Conservation (phyloP, 2,888 invertebrate species). For the Lasioglossum calceatum region DNA sequence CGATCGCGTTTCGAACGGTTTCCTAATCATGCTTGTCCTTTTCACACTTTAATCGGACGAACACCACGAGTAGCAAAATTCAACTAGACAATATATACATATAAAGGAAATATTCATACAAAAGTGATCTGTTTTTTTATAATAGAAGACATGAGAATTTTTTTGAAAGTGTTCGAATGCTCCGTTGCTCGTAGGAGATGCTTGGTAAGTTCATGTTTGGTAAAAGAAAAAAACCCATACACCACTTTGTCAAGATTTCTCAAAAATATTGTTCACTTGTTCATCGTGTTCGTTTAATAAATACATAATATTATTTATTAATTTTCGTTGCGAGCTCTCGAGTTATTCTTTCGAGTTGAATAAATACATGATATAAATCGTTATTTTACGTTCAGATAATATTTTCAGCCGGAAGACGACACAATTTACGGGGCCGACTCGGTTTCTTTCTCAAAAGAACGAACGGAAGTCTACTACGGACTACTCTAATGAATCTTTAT, state of each 20-base stretch:
- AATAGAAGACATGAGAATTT: background rate
- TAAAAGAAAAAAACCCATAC: background rate
- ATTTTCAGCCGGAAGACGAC: background rate
- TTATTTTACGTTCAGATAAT: background rate
- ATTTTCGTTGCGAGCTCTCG: background rate
- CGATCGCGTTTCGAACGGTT: background rate
- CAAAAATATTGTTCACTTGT: background rate
- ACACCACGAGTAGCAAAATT: background rate
- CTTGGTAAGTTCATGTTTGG: background rate
- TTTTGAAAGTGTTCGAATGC: background rate
- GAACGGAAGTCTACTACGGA: slow-evolving; percentile 1
- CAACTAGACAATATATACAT: background rate
- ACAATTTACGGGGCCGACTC: background rate
- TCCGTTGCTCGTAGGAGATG: background rate
- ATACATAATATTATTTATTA: background rate
- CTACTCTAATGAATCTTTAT: background rate
- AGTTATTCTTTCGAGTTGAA: background rate
- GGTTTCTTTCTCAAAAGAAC: background rate
- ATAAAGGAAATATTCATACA: background rate
- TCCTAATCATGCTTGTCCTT: background rate
- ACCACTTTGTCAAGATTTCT: background rate
- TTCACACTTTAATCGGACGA: background rate
- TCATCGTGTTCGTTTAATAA: background rate
- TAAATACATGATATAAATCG: background rate
- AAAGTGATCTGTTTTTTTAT: background rate